Evolutionary conservation across 2,888 invertebrate genomes (phyloP).

Genomic region (Thereva unica): DNA sequence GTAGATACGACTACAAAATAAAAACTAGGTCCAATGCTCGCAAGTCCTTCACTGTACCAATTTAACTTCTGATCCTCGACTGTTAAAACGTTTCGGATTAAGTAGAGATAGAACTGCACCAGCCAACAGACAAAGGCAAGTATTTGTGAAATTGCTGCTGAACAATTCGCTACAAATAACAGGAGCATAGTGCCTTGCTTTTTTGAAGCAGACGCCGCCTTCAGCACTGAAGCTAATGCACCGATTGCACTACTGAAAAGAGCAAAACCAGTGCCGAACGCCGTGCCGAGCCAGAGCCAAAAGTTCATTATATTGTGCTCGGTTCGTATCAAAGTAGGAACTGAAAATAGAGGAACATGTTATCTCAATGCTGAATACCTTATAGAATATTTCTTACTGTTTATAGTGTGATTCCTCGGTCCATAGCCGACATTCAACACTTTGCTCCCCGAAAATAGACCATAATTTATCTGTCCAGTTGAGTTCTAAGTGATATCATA

Average conservation of each 20-base stretch:
- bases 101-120: slow-evolving; percentile 78
- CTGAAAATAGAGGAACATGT: slow-evolving; percentile 44
- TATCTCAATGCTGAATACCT: background rate
- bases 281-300: slow-evolving; percentile 56
- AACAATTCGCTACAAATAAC: slow-evolving; percentile 53
- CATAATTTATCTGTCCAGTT: slow-evolving; percentile 79
- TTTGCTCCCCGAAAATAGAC: slow-evolving; percentile 84
- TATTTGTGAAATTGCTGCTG: slow-evolving; percentile 72
- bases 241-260: slow-evolving; percentile 54
- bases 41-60: slow-evolving; percentile 82
- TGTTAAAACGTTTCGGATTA: slow-evolving; percentile 81
- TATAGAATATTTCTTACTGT: slow-evolving; percentile 62
- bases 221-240: slow-evolving; percentile 56
- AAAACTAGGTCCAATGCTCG: slow-evolving; percentile 84
- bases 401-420: slow-evolving; percentile 73
- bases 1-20: slow-evolving; percentile 61
- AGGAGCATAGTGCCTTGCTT: slow-evolving; percentile 54
- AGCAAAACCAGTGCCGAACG: slow-evolving; percentile 56
- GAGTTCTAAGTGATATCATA: slow-evolving; percentile 45
- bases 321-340: slow-evolving; percentile 51
- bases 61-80: slow-evolving; percentile 76
- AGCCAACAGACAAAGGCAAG: slow-evolving; percentile 81
- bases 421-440: slow-evolving; percentile 82
- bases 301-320: slow-evolving; percentile 55
- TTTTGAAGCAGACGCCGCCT: slow-evolving; percentile 56